These are phyloP conservation scores for Bufo bufo DNA, from an alignment of 2,113 vertebrate species.

Conservation along the genomic window DNA sequence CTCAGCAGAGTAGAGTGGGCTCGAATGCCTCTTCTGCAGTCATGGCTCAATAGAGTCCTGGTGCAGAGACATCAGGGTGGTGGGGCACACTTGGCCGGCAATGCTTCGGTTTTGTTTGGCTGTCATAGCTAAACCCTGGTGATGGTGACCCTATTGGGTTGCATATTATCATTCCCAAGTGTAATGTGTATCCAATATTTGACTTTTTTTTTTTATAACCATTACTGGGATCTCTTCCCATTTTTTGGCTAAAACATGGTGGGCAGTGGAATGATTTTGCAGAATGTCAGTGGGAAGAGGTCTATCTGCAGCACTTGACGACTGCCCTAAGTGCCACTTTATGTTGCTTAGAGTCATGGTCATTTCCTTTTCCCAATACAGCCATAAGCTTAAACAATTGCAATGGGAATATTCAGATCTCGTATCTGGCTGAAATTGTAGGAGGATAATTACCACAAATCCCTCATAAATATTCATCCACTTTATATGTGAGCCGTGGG, in stretches of 20 bases:
- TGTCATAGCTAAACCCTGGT: not conserved
- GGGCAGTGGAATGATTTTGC: not conserved
- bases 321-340: not conserved
- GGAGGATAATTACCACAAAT: not conserved
- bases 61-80: not conserved
- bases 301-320: not conserved
- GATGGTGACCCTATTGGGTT: no score
- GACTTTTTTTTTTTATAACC: no score
- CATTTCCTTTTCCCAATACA: not conserved
- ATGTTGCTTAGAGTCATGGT: not conserved
- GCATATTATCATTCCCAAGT: no score
- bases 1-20: not conserved
- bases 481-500: not conserved
- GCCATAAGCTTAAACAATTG: not conserved
- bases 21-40: not conserved
- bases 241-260: not conserved
- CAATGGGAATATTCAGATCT: not conserved
- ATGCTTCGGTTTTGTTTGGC: not conserved
- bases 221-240: no score
- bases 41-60: not conserved
- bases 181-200: no score
- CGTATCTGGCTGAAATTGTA: not conserved
- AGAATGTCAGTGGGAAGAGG: not conserved
- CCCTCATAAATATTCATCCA: conserved; percentile 12
- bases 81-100: not conserved